Base-by-base conservation (phyloP, 1,140 invertebrate species). In the Drosophila nikananu region DNA sequence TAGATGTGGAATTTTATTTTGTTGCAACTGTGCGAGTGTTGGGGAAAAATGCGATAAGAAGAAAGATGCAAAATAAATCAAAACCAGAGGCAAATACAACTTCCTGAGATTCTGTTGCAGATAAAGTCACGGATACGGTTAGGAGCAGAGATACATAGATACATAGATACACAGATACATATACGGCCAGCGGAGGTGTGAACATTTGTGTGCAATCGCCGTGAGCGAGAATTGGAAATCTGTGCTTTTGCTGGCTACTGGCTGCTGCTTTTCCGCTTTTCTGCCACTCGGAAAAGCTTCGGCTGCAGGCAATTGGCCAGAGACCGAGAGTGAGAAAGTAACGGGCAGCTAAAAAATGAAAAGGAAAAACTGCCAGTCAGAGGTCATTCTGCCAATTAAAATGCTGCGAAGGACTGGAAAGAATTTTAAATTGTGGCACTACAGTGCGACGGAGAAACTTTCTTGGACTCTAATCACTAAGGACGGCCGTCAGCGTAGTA, bases 331-430 rank as follows among this genome's bases (percentile, higher is more conserved):
- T 67, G 66, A 19, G 27, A 52, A 70, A 68, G 35, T 54, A 64
- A 63, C 58, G 15, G 59, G 39, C 63, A 65, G 35, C 32, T 51
- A 27, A 15, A 37, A 32, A 19, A 51, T 25, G 46, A 10, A 42
- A 32, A 41, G 5, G 42, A 23, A 66, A 66, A 70, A 41, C 62
- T 52, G 62, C 25, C 44, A 67, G 62, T 42, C 44, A 37, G 60
- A 67, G 64, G 64, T 67, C 64, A 67, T 64, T 65, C 64, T 67
- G 64, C 41, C 64, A 67, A 67, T 67, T 64, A 67, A 23, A 67
- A 64, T 64, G 32, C 59, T 61, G 27, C 3, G 39, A 32, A 59
- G 54, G 37, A 44, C 27, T 65, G 54, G 46, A 25, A 19, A 19
- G 32, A 63, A 39, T 54, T 57, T 30, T 32, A 55, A 32, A 52